A percentile compares a stretch with the other conserved stretches of the same genome.
phyloP scores from a whole-genome alignment of 2,113 vertebrate genomes.

The Polypterus senegalus region DNA sequence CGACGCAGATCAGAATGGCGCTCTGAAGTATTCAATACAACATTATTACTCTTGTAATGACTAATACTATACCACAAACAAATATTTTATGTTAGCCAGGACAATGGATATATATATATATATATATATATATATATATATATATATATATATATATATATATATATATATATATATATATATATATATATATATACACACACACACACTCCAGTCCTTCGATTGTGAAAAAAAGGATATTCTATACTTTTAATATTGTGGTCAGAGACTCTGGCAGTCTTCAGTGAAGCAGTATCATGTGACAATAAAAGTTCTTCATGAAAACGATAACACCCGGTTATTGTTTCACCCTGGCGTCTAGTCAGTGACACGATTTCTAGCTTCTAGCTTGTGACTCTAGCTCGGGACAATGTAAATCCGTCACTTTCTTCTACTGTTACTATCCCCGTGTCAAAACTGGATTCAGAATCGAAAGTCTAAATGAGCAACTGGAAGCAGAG shows the following conservation, averaged over 20 bases:
- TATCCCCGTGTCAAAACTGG: constrained; percentile 24
- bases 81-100: constrained; percentile 50
- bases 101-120: too few relatives aligned
- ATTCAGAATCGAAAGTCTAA: constrained; percentile 34
- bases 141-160: too few relatives aligned
- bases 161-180: too few relatives aligned
- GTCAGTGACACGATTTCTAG: constrained; percentile 15
- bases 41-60: constrained; percentile 56
- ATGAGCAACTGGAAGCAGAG: constrained; percentile 29
- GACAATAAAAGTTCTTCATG: constrained; percentile 26
- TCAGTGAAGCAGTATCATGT: constrained; percentile 26
- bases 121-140: too few relatives aligned
- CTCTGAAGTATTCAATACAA: constrained; percentile 64
- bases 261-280: neutral
- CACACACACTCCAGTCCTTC: constrained; percentile 28
- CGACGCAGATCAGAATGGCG: constrained; percentile 55
- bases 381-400: neutral
- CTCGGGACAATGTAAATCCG: constrained; percentile 34
- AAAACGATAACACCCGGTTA: constrained; percentile 31
- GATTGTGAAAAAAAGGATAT: constrained; percentile 29
- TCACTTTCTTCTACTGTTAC: constrained; percentile 42
- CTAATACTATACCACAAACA: too few relatives aligned
- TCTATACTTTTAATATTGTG: constrained; percentile 15
- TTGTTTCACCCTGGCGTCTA: constrained; percentile 27
- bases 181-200: too few relatives aligned